Evolutionary conservation across 2,113 vertebrate genomes (phyloP), one percentile per base, ranked within the genome.

Genomic region (Proteles cristata): DNA sequence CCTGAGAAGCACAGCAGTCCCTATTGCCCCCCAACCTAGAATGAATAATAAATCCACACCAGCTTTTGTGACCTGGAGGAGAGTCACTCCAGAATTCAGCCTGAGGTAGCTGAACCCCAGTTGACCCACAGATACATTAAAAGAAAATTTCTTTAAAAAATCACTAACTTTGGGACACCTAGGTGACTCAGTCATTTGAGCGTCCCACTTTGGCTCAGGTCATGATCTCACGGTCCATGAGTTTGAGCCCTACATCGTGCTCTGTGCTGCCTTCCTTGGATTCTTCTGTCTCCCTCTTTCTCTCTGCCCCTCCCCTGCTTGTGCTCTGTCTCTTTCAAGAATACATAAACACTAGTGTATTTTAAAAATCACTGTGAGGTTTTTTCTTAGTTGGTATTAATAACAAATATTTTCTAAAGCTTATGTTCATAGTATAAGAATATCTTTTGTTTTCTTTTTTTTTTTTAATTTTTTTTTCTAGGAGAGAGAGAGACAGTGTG

Each of bases 11-110:
- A 17, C 7, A n/a, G 8, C 0, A 88, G 2, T 7, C 0, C 4
- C 15, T 26, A 14, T 1, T 80, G 5, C 26, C 6, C 7, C 15
- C 0, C 15, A 33, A 21, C 21, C 39, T 4, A 25, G 48, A 74
- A 28, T 15, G 35, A 11, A 1, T 0, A 61, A 1, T 5, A 63
- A 0, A 58, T 7, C 5, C 2, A 45, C 15, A 10, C 1, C 33
- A 45, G 5, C 1, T 8, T 74, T 31, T 3, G 0, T 7, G 11
- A 2, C 35, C 26, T 33, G 3, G 2, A 8, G 48, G 4, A 68
- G 39, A 31, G 25, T 33, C 15, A n/a, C 25, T 31, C 1, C 1
- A 63, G 11, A 39, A 55, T n/a, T 7, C 26, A 43, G 2, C 3
- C 8, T 71, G 0, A 5, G 23, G n/a, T 43, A 3, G 19, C 15